These are phyloP conservation scores for Neria commutata DNA, from an alignment of 2,888 invertebrate species.

Conservation along the genomic window DNA sequence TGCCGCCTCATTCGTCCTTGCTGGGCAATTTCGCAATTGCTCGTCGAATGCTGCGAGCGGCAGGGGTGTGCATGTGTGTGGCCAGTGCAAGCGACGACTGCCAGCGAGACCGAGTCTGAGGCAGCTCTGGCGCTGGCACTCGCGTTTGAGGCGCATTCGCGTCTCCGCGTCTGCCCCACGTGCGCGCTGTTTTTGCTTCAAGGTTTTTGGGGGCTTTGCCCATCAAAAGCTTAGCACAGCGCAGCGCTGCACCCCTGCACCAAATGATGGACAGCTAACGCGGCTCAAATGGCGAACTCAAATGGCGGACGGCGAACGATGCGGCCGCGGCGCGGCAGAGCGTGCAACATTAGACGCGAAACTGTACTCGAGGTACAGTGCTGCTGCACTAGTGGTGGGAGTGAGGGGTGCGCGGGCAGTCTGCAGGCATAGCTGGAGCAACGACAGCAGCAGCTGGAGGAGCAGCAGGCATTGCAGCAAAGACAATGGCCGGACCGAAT, in stretches of 20 bases:
- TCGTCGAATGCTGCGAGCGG: too few species aligned
- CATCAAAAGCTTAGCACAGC: neutral
- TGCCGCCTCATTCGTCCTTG: too few species aligned
- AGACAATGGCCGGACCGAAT: neutral
- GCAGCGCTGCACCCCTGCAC: constrained; percentile 32
- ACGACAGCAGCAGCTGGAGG: neutral
- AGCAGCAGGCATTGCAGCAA: neutral
- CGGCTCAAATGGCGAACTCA: constrained; percentile 52
- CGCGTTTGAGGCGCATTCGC: neutral
- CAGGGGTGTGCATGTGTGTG: neutral
- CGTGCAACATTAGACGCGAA: constrained; percentile 48
- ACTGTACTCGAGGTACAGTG: constrained; percentile 36
- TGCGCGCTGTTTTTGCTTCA: neutral
- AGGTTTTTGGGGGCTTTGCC: constrained; percentile 2
- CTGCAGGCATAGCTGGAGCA: too few species aligned
- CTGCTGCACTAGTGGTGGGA: constrained; percentile 20
- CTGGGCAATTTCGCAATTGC: too few species aligned
- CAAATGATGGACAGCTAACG: constrained; percentile 53
- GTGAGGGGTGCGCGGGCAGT: too few species aligned
- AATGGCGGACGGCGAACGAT: too few species aligned
- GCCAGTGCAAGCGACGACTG: neutral
- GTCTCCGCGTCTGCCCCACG: neutral
- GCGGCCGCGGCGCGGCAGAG: constrained; percentile 12
- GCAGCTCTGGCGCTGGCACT: neutral
- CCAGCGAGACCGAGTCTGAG: neutral